These are phyloP conservation scores for Fulica atra DNA, from an alignment of 2,113 vertebrate species.

Conservation along the genomic window DNA sequence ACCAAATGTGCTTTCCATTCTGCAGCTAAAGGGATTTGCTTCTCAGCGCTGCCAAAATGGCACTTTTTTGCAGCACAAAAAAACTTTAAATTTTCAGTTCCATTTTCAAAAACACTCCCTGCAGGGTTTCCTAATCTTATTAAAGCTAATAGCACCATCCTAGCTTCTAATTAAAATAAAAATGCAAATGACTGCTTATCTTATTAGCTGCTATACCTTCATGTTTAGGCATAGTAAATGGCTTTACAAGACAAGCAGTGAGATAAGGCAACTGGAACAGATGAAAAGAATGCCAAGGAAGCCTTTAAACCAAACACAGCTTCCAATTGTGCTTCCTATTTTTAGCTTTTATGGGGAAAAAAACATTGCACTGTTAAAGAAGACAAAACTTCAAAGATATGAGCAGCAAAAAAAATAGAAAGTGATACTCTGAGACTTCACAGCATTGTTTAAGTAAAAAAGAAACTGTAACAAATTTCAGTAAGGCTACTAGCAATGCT, in stretches of 20 bases:
- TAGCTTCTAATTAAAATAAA: constrained; percentile 30
- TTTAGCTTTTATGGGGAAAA: neutral
- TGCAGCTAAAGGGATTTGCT: neutral
- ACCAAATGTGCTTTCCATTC: neutral
- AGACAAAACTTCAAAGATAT: neutral
- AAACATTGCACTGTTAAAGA: neutral
- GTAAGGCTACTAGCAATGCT: neutral
- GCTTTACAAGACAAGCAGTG: neutral
- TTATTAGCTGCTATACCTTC: neutral
- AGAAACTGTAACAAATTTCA: neutral
- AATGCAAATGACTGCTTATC: constrained; percentile 7
- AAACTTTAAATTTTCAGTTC: neutral
- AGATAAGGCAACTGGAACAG: constrained; percentile 25
- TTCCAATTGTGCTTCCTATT: neutral
- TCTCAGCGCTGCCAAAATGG: neutral
- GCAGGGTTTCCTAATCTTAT: neutral
- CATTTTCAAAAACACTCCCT: constrained; percentile 11
- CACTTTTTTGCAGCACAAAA: neutral
- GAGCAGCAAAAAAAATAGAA: neutral
- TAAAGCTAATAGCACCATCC: neutral
- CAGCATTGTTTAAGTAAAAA: neutral
- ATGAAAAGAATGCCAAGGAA: neutral
- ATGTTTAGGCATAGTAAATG: neutral
- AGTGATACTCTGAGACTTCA: neutral
- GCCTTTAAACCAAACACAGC: neutral